Evolutionary conservation across 2,888 invertebrate species (phyloP), one percentile per base, ranked within the genome.

Genomic region (Scelioninae gen. 1): DNA sequence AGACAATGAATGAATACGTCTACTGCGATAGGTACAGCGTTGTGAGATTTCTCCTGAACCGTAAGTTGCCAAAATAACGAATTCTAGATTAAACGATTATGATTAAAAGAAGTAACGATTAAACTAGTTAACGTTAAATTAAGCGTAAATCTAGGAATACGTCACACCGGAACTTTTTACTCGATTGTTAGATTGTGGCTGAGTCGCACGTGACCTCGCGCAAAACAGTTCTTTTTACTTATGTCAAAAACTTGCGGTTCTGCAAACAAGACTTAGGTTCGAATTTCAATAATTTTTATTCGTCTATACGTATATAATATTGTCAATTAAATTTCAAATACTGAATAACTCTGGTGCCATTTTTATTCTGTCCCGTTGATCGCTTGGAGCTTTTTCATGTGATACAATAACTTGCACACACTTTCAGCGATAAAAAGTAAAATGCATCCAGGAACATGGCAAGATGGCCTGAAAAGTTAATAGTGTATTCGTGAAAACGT

Each of bases 1-100:
- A 81, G 76, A 82, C 81, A 84, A 85, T 72, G 83, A 85, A 85
- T 75, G 80, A 75, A 75, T 71, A 81, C 76, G 82, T 82, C 84
- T 83, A 66, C 55, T 77, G 86, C 86, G 85, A 86, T 88, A 86
- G 87, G 87, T 86, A 85, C 87, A 85, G 84, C 85, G 79, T 87
- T 87, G 86, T 86, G 85, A 88, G 82, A 88, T 90, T 91, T 88
- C 87, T 85, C 86, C 87, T 86, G 90, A 89, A 89, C 88, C 89
- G 88, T 89, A 87, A 89, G 90, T 90, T 90, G 89, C 90, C 90
- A 90, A 90, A 90, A 90, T 90, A 88, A 89, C 87, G 87, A 90
- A 89, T 88, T 90, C 86, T 89, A 87, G 88, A 87, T 85, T 88
- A 87, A 88, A 88, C 62, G 63, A 87, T 82, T 76, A 81, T 68